A percentile compares a stretch with the other conserved stretches of the same genome.
Evolutionary conservation across 2,888 invertebrate genomes (phyloP).

Genomic region (Agonopterix subpropinquella): DNA sequence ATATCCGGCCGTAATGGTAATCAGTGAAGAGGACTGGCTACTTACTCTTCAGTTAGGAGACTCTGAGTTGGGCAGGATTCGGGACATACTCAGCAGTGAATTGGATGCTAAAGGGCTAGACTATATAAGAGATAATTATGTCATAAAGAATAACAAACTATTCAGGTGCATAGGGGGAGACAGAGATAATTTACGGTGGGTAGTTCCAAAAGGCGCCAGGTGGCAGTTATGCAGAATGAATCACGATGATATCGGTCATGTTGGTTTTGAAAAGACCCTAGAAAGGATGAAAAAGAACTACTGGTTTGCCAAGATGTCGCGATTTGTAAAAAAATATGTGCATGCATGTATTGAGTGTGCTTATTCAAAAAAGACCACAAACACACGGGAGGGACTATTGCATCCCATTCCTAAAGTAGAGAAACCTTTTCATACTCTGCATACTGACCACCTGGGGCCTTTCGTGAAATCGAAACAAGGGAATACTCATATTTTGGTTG

Average conservation of each 20-base stretch:
- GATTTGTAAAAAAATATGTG: constrained; percentile 2
- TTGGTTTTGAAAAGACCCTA: constrained; percentile 18
- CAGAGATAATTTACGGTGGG: background rate
- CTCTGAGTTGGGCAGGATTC: background rate
- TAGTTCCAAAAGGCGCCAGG: background rate
- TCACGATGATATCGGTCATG: constrained; percentile 24
- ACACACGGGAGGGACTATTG: background rate
- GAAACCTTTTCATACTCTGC: background rate
- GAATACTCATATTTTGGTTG: constrained; percentile 12
- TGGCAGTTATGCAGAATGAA: constrained; percentile 16
- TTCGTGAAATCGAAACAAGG: constrained; percentile 10
- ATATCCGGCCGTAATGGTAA: background rate
- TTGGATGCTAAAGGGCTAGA: background rate
- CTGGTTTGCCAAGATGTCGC: constrained; percentile 16
- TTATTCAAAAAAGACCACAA: background rate
- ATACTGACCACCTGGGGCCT: background rate
- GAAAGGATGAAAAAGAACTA: constrained; percentile 8
- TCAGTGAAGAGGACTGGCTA: background rate
- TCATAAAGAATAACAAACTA: background rate
- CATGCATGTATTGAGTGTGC: background rate
- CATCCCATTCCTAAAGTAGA: background rate
- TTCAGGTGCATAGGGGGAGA: background rate
- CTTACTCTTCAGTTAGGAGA: background rate
- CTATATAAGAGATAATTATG: background rate
- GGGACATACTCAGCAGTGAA: constrained; percentile 16